phyloP scores from a whole-genome alignment of 2,797 vertebrate species.

The Tapera naevia region DNA sequence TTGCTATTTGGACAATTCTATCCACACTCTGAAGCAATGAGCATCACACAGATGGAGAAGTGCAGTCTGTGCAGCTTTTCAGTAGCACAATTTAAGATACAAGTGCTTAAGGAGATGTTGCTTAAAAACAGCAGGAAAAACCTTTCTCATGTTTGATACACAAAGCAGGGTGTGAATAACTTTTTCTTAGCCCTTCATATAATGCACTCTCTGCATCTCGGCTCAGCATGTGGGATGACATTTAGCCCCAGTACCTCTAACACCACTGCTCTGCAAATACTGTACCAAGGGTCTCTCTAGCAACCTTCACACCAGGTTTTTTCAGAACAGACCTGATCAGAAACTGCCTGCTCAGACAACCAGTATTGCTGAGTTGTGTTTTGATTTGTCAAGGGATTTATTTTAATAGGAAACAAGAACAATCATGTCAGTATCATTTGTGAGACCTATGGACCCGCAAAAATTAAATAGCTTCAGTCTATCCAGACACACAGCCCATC shows the following conservation, averaged over 20 bases:
- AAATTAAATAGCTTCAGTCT: background rate
- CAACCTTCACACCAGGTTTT: accelerated
- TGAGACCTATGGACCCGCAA: background rate
- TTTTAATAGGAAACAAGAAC: background rate
- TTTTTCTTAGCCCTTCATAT: background rate
- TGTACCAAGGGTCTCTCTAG: background rate
- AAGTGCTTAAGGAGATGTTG: background rate
- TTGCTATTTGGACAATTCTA: slow-evolving; percentile 6
- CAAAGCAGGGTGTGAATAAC: background rate
- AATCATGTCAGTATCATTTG: background rate
- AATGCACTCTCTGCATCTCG: background rate
- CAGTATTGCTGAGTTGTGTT: background rate
- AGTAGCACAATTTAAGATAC: background rate
- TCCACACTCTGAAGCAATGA: background rate
- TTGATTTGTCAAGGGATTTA: background rate
- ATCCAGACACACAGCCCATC: background rate
- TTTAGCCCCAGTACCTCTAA: background rate
- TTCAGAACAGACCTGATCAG: background rate
- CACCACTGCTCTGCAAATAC: background rate
- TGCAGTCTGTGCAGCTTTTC: background rate
- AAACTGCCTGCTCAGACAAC: background rate
- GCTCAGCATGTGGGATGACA: background rate
- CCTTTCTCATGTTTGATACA: background rate
- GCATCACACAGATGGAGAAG: background rate
- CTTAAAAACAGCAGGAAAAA: background rate